Conservation (phyloP, 2,797 vertebrate genomes). For the Ptychadena robeensis region DNA sequence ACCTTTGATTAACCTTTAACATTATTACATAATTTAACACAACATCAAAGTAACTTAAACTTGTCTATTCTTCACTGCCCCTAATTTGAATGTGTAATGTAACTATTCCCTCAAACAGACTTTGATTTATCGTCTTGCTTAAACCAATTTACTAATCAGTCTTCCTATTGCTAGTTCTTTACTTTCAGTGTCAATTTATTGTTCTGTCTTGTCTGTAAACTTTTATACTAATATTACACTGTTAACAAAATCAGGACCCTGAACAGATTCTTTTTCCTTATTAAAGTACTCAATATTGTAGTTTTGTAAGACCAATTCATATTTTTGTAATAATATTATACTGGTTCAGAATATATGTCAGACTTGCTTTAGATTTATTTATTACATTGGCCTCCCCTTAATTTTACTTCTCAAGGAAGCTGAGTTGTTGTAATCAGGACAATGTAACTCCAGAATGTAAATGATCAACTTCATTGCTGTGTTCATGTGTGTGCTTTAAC, state of each 20-base stretch:
- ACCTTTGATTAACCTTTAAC: conserved; percentile 46
- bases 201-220: neutral
- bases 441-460: conserved; percentile 26
- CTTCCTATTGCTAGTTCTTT: conserved; percentile 5
- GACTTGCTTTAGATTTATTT: conserved; percentile 3
- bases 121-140: conserved; percentile 41
- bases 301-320: neutral
- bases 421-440: neutral
- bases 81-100: conserved; percentile 46
- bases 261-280: neutral
- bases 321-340: conserved; percentile 22
- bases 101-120: conserved; percentile 30
- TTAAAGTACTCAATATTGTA: neutral
- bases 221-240: neutral
- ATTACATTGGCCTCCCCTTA: neutral
- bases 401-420: conserved; percentile 10
- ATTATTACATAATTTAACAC: conserved; percentile 48
- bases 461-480: conserved; percentile 28
- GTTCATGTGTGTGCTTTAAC: conserved; percentile 4
- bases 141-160: conserved; percentile 37
- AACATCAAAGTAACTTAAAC: conserved; percentile 27
- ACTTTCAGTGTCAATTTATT: neutral
- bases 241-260: neutral
- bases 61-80: conserved; percentile 28
- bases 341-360: conserved; percentile 15